These are phyloP conservation scores for Xyrichtys novacula DNA, from an alignment of 2,797 vertebrate species.

Conservation along the genomic window DNA sequence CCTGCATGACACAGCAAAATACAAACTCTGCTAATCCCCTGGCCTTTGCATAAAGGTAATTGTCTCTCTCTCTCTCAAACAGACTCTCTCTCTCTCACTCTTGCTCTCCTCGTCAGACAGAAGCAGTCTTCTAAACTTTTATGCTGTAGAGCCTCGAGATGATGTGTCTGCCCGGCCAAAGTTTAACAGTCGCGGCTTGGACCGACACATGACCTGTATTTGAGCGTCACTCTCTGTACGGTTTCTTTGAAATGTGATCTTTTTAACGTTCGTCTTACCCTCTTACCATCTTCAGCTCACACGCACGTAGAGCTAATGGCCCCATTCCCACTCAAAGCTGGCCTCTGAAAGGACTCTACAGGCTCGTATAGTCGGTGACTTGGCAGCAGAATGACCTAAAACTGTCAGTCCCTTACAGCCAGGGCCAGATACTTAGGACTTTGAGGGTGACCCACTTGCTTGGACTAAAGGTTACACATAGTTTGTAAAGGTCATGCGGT, in stretches of 20 bases:
- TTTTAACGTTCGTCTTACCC: slow-evolving; percentile 34
- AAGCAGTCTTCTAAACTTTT: slow-evolving; percentile 18
- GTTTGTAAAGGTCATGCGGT: slow-evolving; percentile 46
- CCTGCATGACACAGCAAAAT: slow-evolving; percentile 51
- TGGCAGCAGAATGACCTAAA: slow-evolving; percentile 66
- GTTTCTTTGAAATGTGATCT: slow-evolving; percentile 47
- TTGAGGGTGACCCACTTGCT: slow-evolving; percentile 33
- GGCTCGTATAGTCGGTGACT: slow-evolving; percentile 66
- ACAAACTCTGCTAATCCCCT: slow-evolving; percentile 70
- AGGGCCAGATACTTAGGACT: slow-evolving; percentile 30
- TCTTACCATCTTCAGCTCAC: slow-evolving; percentile 34
- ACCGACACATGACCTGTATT: slow-evolving; percentile 8
- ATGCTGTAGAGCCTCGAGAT: background rate
- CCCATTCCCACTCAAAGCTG: slow-evolving; percentile 43
- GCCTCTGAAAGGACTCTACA: slow-evolving; percentile 48
- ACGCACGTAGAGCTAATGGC: slow-evolving; percentile 47
- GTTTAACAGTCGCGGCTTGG: slow-evolving; percentile 27
- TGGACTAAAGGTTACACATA: slow-evolving; percentile 29
- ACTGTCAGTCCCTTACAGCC: slow-evolving; percentile 48
- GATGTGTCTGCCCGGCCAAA: background rate
- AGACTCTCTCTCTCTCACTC: slow-evolving; percentile 10
- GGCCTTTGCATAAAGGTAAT: slow-evolving; percentile 64
- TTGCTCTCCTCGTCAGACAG: slow-evolving; percentile 15
- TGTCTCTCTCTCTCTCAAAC: slow-evolving; percentile 40
- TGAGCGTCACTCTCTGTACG: slow-evolving; percentile 18